Evolutionary conservation across 1,140 invertebrate species (phyloP), one percentile per base, ranked within the genome.

Genomic region (Diprion similis): DNA sequence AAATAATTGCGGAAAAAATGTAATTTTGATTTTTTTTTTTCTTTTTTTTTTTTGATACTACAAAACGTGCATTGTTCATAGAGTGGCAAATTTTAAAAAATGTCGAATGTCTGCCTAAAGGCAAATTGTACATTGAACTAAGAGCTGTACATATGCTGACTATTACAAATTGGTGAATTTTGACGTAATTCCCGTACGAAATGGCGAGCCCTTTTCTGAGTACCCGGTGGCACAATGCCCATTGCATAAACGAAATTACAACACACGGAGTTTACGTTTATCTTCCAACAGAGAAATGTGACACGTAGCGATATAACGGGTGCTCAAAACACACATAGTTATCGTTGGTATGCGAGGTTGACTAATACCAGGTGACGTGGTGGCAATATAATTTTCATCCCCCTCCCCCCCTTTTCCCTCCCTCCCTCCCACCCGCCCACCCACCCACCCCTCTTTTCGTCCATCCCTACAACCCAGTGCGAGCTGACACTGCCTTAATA

Each of bases 371-470:
- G 73, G 75, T 78, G 81, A 81, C 79, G 78, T 77, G 79, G 78
- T 74, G 77, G 79, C 78, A 79, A 79, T 83, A 84, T 84, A 83
- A 85, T 84, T 85, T 85, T 81, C 80, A 81, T 13, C 82, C 80
- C 77, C 77, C 51, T 51, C 66, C 37, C 18, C 71, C 48, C 46
- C 69, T 70, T 70, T n/a, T 70, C 46, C 48, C 46, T 3, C 69
- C 18, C 69, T 46, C 45, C 11, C 17, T 59, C 18, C 69, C 46
- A 15, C 46, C 64, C 46, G 47, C 48, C 24, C 24, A 37, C 24
- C 24, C 69, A 70, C 64, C 48, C 69, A 48, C 46, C 24, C 71
- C 48, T 59, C 46, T 71, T 37, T 66, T 71, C 64, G 71, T 71
- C 71, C 71, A 17, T 73, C 66, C 37, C 37, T 68, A 67, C 46